Evolutionary conservation across 37 sponge, comb jelly and placozoan species (phyloP).

Genomic region (Ephydatia muelleri): DNA sequence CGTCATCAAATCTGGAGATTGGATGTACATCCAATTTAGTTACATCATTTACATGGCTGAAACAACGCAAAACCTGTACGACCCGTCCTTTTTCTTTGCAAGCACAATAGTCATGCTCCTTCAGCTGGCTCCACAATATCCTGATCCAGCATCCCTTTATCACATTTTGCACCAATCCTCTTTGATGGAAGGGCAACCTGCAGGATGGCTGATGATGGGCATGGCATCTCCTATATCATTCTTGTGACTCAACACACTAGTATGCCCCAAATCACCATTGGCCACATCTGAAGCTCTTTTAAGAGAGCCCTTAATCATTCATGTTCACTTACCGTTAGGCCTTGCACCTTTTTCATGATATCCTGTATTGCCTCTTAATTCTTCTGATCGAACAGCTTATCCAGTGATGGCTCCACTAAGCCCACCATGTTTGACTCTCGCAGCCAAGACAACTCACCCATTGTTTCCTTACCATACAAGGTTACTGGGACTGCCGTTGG

Average conservation of each 20-base stretch:
- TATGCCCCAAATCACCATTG: conserved; percentile 3
- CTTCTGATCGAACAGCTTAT: too few species aligned
- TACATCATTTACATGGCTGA: conserved; percentile 8
- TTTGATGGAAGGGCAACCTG: not conserved
- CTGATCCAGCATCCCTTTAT: not conserved
- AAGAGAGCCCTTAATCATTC: too few species aligned
- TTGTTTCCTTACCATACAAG: too few species aligned
- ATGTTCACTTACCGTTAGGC: too few species aligned
- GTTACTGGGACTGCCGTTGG: too few species aligned
- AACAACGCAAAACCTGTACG: conserved; percentile 23
- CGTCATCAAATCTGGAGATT: conserved; percentile 30
- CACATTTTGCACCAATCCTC: conserved; percentile 9
- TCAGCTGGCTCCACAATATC: conserved; percentile 8
- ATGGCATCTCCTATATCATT: not conserved
- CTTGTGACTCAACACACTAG: not conserved
- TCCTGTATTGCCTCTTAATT: too few species aligned
- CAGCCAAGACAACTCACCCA: too few species aligned
- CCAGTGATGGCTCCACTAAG: too few species aligned
- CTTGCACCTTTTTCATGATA: too few species aligned
- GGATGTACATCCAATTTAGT: conserved; percentile 28
- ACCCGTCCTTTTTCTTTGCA: not conserved
- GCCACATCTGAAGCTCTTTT: not conserved
- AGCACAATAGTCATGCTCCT: conserved; percentile 30
- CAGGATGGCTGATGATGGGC: conserved; percentile 9
- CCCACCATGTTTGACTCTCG: too few species aligned